Evolutionary conservation across 2,888 invertebrate genomes (phyloP), one percentile per base, ranked within the genome.

Genomic region (Apotomis turbidana): DNA sequence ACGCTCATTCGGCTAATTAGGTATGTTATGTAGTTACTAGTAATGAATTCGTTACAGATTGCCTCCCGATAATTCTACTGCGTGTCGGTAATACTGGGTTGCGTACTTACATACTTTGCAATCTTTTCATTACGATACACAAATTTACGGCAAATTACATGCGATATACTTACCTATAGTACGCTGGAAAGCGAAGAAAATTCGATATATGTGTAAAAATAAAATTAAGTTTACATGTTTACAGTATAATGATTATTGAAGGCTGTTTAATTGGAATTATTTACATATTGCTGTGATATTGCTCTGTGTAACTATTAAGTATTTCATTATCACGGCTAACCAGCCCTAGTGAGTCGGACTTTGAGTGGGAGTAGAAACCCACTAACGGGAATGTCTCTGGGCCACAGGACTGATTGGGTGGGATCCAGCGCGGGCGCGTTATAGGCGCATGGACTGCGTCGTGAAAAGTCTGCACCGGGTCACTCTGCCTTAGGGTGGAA

Each of bases 11-110:
- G 9, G 44, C 5, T 46, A 6, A 49, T 49, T 49, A 61, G 13
- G 41, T 44, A 49, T 44, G 41, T 44, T 60, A 15, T 49, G 44
- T 46, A 46, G 46, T 61, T n/a, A 10, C n/a, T 36, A 36, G 46
- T n/a, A 36, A 52, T 52, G 13, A 49, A 54, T 61, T 60, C 49
- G 44, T 36, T 69, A 46, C 55, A 66, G 46, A 60, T 36, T 12
- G 49, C 55, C 12, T 57, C 13, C 44, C 27, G 36, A 57, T 66
- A 66, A n/a, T 44, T 4, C 44, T 61, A 46, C 27, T 57, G 71
- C 71, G 71, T 67, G 67, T 15, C 55, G 27, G 52, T 71, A 67
- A 67, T 61, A 57, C 61, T 27, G n/a, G 70, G 70, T 71, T 66
- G 64, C 59, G 44, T 58, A 52, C 44, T 58, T 60, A 44, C 57